Evolutionary conservation across 2,888 invertebrate species (phyloP).

Genomic region (Criorhina ranunculi): DNA sequence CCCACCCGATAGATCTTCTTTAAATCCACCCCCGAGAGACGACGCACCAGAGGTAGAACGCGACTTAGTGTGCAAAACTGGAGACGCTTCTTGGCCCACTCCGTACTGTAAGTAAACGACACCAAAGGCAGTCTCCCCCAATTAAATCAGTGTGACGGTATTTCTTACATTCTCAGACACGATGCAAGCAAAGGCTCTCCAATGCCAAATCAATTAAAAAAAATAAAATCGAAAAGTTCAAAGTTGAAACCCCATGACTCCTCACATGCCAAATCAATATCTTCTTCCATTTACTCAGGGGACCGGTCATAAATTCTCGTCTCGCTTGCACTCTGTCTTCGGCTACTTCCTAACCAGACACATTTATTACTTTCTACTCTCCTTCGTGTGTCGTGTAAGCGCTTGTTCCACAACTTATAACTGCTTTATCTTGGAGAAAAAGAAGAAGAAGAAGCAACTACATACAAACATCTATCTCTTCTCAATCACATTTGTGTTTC

Average conservation of each 20-base stretch:
- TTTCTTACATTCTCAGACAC: slow-evolving; percentile 32
- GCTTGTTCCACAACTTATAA: slow-evolving; percentile 39
- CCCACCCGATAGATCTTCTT: no score
- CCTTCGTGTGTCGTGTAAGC: background rate
- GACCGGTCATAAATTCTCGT: slow-evolving; percentile 60
- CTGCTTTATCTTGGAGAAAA: slow-evolving; percentile 63
- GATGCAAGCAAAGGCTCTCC: slow-evolving; percentile 29
- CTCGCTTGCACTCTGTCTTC: slow-evolving; percentile 24
- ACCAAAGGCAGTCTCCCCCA: no score
- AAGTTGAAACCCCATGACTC: slow-evolving; percentile 55
- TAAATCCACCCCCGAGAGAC: no score
- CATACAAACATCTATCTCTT: slow-evolving; percentile 27
- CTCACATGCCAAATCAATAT: slow-evolving; percentile 61
- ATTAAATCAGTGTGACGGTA: background rate
- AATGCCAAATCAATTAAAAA: slow-evolving; percentile 66
- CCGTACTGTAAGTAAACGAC: no score
- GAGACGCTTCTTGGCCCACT: no score
- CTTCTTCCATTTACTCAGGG: slow-evolving; percentile 39
- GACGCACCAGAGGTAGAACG: no score
- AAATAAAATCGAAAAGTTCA: slow-evolving; percentile 48
- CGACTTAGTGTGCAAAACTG: no score
- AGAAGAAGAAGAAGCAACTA: background rate
- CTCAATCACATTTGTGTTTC: slow-evolving; percentile 27
- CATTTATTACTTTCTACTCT: slow-evolving; percentile 68
- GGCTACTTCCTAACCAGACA: slow-evolving; percentile 35